Conservation (phyloP, 1,140 invertebrate species). For the Micrasema longulum region DNA sequence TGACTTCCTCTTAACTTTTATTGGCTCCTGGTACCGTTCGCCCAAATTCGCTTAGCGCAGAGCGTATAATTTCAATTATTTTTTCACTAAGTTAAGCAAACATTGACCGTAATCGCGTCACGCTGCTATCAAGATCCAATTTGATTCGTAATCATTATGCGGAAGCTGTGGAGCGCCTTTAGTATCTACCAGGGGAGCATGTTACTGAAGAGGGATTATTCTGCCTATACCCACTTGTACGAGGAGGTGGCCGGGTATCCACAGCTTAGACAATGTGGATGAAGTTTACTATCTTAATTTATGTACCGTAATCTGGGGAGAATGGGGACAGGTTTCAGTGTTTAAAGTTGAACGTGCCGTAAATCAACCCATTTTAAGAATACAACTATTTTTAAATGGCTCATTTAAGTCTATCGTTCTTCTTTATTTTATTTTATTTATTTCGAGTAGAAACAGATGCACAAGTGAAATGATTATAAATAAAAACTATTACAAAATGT, state of each 20-base stretch:
- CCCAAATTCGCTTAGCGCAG: slow-evolving; percentile 6
- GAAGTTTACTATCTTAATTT: slow-evolving; percentile 35
- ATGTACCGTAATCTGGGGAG: slow-evolving; percentile 16
- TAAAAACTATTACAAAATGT: no score
- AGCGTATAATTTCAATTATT: slow-evolving; percentile 55
- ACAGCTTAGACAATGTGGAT: slow-evolving; percentile 39
- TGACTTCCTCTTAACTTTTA: slow-evolving; percentile 45
- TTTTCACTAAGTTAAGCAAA: slow-evolving; percentile 56
- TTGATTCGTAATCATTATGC: slow-evolving; percentile 52
- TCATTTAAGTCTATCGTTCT: no score
- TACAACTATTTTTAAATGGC: no score
- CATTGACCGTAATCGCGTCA: slow-evolving; percentile 55
- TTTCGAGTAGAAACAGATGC: no score
- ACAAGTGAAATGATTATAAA: no score
- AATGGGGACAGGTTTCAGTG: no score
- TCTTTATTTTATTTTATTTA: no score
- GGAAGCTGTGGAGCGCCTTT: slow-evolving; percentile 21
- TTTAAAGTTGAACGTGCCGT: no score
- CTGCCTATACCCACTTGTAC: slow-evolving; percentile 15
- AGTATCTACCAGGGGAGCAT: slow-evolving; percentile 31
- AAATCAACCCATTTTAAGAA: no score
- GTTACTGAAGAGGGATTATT: slow-evolving; percentile 45
- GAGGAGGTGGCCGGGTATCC: not conserved
- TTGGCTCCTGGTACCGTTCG: slow-evolving; percentile 34
- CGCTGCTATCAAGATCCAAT: slow-evolving; percentile 55